phyloP scores from a whole-genome alignment of 2,797 vertebrate species.

The Rhabdophis nuchalis region DNA sequence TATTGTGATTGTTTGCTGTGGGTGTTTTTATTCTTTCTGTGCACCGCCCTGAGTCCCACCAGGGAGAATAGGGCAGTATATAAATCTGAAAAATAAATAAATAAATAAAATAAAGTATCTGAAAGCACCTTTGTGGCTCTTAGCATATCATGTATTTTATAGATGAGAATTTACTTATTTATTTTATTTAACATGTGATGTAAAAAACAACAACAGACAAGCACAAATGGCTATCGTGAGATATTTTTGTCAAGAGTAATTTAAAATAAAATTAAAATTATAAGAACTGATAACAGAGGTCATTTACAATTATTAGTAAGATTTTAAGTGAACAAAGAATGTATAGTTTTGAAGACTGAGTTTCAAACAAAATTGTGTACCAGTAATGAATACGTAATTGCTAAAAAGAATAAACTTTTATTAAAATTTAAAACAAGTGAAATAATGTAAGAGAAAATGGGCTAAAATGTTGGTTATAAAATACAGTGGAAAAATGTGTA shows the following conservation, averaged over 20 bases:
- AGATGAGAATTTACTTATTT: not conserved
- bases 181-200: not conserved
- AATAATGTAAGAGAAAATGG: not conserved
- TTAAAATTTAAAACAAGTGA: not conserved
- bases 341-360: not conserved
- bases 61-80: too few relatives aligned
- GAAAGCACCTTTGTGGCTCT: not conserved
- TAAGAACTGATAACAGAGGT: not conserved
- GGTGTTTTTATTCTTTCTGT: too few relatives aligned
- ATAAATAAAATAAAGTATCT: too few relatives aligned
- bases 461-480: not conserved
- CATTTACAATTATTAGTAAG: not conserved
- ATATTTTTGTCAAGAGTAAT: not conserved
- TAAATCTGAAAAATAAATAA: too few relatives aligned
- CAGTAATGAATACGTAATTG: not conserved
- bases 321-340: not conserved
- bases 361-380: not conserved
- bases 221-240: not conserved
- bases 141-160: not conserved
- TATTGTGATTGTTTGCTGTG: too few relatives aligned
- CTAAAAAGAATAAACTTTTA: not conserved
- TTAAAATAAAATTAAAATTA: not conserved
- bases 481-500: not conserved
- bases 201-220: not conserved
- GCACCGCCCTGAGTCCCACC: too few relatives aligned